Conservation (phyloP, 2,113 vertebrate species). For the Calonectris borealis region DNA sequence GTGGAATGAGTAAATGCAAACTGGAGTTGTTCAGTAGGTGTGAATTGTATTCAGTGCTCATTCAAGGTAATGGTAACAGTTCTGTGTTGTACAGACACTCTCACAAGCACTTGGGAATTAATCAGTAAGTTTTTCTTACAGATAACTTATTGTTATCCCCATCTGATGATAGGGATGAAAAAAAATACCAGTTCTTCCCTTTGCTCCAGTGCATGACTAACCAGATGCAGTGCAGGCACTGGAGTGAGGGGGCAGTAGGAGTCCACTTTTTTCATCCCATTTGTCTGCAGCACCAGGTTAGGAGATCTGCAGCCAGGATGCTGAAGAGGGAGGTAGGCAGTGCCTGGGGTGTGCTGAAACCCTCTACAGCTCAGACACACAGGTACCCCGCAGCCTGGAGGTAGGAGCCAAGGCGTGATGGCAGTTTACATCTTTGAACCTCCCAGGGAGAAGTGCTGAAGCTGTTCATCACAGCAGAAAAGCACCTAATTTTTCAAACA, state of each 20-base stretch:
- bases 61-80: neutral
- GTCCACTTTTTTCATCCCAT: neutral
- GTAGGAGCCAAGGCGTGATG: rapidly evolving
- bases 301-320: neutral
- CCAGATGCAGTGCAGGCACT: neutral
- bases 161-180: neutral
- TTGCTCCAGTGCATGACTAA: rapidly evolving
- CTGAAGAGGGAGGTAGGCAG: neutral
- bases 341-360: neutral
- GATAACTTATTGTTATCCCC: neutral
- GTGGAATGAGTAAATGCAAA: neutral
- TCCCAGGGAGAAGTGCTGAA: neutral
- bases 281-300: neutral
- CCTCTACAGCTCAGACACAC: neutral
- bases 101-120: neutral
- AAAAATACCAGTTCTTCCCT: neutral
- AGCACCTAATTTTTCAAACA: neutral
- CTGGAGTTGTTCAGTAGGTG: neutral
- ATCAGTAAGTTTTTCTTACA: neutral
- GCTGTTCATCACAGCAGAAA: neutral
- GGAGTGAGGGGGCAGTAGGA: neutral
- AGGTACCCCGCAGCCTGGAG: rapidly evolving
- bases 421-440: neutral
- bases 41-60: neutral
- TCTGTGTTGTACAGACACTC: neutral